Evolutionary conservation across 2,113 vertebrate species (phyloP), one percentile per base, ranked within the genome.

Genomic region (Taxidea taxus): DNA sequence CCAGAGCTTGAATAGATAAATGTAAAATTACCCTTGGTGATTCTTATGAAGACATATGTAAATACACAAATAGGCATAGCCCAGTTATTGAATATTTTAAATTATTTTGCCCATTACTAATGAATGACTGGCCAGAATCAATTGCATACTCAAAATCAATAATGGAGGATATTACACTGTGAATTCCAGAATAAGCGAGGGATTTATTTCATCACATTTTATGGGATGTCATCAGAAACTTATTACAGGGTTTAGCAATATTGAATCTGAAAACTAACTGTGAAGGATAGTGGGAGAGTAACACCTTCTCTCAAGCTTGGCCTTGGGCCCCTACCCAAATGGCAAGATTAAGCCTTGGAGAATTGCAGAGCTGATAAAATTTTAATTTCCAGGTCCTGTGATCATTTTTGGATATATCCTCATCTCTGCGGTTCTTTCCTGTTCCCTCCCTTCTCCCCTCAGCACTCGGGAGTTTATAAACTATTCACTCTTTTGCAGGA

Each of bases 1-100:
- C 90, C 77, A 96, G 77, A 96, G 49, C 66, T 94, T 89, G 95
- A 94, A 96, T 87, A 84, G 97, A 98, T 97, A 97, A 97, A 97
- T 94, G 23, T 75, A 93, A 92, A 97, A 97, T 98, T 97, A 97
- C 94, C 85, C 92, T 96, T 88, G 90, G 94, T 70, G 39, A 87
- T 91, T 96, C 94, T 95, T 94, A 97, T 80, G 51, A 98, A 97
- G 92, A 97, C 54, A 29, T 96, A 83, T 92, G 85, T 94, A 97
- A 92, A 97, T 96, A 89, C 4, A 54, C 10, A 18, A 51, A 81
- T 77, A 60, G 82, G 60, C 72, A 62, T 18, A 84, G 54, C 49
- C 68, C 31, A 23, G 68, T 64, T 66, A 97, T 49, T 97, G 94
- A 96, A 97, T 96, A 95, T 92, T 92, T 95, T 91, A 96, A 97